Evolutionary conservation across 2,797 vertebrate species (phyloP).

Genomic region (Urocyon cinereoargenteus): DNA sequence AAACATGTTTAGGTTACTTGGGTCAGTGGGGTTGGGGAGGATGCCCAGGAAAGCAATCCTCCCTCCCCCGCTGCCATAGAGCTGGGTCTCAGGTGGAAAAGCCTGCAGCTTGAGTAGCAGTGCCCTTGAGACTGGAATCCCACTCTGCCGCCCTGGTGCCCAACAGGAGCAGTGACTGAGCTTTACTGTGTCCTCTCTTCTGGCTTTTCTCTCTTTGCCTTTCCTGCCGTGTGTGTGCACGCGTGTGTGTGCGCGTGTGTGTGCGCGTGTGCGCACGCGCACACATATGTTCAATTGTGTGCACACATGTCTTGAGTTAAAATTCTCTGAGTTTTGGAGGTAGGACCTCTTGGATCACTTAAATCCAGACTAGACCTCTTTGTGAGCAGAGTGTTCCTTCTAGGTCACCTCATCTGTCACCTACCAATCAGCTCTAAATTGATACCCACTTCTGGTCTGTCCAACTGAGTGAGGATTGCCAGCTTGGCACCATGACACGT

Average conservation of each 20-base stretch:
- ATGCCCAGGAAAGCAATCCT: neutral
- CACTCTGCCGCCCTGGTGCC: accelerated
- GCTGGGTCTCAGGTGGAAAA: neutral
- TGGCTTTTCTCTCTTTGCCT: neutral
- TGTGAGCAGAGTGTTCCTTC: neutral
- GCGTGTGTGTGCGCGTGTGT: accelerated
- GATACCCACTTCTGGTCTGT: neutral
- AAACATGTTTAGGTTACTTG: neutral
- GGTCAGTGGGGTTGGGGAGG: neutral
- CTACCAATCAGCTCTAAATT: neutral
- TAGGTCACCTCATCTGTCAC: neutral
- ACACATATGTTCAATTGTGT: neutral
- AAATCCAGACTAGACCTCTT: neutral
- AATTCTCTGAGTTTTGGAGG: slow-evolving; percentile 31
- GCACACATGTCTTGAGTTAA: neutral
- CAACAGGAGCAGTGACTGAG: neutral
- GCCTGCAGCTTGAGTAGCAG: accelerated
- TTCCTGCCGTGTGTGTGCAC: neutral
- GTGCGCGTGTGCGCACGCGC: accelerated
- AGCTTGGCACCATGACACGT: neutral
- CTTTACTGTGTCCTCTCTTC: neutral
- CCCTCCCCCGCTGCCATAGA: neutral
- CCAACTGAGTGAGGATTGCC: neutral
- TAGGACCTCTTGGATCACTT: neutral
- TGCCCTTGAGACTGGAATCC: accelerated